phyloP scores from a whole-genome alignment of 2,113 vertebrate genomes.

The Jaculus jaculus region DNA sequence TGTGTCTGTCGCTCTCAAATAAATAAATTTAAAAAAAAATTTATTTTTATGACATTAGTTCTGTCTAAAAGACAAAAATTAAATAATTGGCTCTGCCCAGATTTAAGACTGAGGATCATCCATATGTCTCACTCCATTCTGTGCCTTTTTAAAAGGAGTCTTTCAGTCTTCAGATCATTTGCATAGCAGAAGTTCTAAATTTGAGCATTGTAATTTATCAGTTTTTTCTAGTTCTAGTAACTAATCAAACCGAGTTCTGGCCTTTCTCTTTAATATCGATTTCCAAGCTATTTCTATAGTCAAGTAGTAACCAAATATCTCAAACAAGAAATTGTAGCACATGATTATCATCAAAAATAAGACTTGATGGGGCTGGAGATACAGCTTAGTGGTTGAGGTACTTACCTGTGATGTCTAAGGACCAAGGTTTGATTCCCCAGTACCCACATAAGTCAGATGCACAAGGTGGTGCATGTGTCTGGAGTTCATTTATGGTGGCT shows the following conservation, averaged over 20 bases:
- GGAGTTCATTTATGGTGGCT: too few relatives aligned
- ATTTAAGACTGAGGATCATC: not conserved
- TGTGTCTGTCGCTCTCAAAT: too few relatives aligned
- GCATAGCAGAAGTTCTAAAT: not conserved
- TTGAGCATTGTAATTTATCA: not conserved
- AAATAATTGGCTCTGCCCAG: not conserved
- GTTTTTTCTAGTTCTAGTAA: not conserved
- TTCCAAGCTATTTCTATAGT: not conserved
- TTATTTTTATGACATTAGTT: not conserved
- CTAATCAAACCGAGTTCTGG: not conserved
- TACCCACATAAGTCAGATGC: too few relatives aligned
- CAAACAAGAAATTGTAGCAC: not conserved
- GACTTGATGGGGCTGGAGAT: too few relatives aligned
- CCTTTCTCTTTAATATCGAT: not conserved
- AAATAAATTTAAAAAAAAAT: too few relatives aligned
- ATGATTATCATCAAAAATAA: conserved; percentile 4
- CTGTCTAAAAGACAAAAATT: not conserved
- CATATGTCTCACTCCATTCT: not conserved
- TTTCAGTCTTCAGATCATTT: not conserved
- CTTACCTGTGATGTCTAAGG: too few relatives aligned
- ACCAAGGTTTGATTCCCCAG: too few relatives aligned
- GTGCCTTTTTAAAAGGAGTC: not conserved
- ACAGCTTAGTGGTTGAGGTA: too few relatives aligned
- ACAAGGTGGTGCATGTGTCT: too few relatives aligned
- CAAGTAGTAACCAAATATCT: not conserved